Base-by-base conservation (phyloP, 2,888 invertebrate genomes). In the Zaprionus bogoriensis region DNA sequence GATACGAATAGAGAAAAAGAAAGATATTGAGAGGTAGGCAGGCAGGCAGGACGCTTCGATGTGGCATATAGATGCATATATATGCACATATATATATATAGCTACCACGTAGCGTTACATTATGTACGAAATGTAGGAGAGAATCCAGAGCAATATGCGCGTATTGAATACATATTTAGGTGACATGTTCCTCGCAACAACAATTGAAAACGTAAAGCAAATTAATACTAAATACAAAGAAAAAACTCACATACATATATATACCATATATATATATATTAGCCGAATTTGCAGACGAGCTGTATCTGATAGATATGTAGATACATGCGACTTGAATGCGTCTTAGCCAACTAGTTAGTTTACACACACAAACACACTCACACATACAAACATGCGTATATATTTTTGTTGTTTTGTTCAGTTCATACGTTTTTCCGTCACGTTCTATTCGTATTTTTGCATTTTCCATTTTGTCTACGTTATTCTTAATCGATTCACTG, bases 81-180 rank as follows among this genome's bases (percentile, higher is more conserved):
- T 44, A 57, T 48, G 30, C 45, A 55, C 28, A 59, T 57, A 38
- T 22, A 30, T 61, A 17, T 54, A 47, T 55, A 62, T n/a, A n/a
- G n/a, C n/a, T n/a, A n/a, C n/a, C n/a, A n/a, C n/a, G n/a, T n/a
- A n/a, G n/a, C n/a, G n/a, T n/a, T n/a, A n/a, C n/a, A n/a, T n/a
- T n/a, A n/a, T n/a, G n/a, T n/a, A n/a, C n/a, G 57, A 46, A 36
- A 3, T 17, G 17, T 36, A 36, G 30, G 12, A 17, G 32, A 48
- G 54, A 74, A 82, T 52, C 52, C 71, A 67, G 73, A 82, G 66
- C 80, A 85, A 87, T 81, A 86, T 71, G 73, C 64, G 67, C 76
- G 84, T 77, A 87, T 84, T 83, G 81, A 76, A 87, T 78, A 87
- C 76, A 84, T 81, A 74, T 77, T 81, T 77, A 81, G 81, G 87